Evolutionary conservation across 2,797 vertebrate genomes (phyloP), one percentile per base, ranked within the genome.

Genomic region (Amniataba percoides): DNA sequence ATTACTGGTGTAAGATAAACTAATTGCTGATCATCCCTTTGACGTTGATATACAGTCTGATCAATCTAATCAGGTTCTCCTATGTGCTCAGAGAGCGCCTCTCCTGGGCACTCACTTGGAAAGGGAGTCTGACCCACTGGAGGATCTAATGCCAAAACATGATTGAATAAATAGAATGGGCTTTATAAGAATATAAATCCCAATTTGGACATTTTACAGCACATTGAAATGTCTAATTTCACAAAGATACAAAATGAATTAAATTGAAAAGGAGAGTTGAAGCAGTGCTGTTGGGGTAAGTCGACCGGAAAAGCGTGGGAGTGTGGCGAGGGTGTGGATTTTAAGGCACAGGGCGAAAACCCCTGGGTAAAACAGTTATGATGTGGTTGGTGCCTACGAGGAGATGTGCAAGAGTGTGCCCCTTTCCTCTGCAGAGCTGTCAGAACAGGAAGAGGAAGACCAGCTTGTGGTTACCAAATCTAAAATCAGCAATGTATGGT

Each of bases 381-480:
- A 40, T 76, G 68, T 52, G 75, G 74, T 62, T 9, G 56, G 58
- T 73, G 27, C 61, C 64, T 45, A 49, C 65, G 8, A 31, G 40
- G 10, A 65, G 65, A 8, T 13, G 14, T 31, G 25, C 23, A 34
- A 72, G 31, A 1, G 5, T 34, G 59, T 74, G 73, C 76, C 78
- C 68, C 10, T 73, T 74, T 69, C 40, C 59, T 80, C 45, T 76
- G 77, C 63, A 76, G 68, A 71, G 64, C 62, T 65, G 69, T 62
- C 14, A 61, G 67, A 82, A 83, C 87, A 88, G 87, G 75, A 88
- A 87, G 53, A 78, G 79, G 71, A 82, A 74, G 61, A 69, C 79
- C 87, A 83, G 66, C 69, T 69, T 79, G 86, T 85, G 83, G 78
- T 77, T 81, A 27, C 31, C 18, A 23, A 49, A 78, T 48, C 5